Conservation (phyloP, 1,140 invertebrate genomes). For the Andricus grossulariae region DNA sequence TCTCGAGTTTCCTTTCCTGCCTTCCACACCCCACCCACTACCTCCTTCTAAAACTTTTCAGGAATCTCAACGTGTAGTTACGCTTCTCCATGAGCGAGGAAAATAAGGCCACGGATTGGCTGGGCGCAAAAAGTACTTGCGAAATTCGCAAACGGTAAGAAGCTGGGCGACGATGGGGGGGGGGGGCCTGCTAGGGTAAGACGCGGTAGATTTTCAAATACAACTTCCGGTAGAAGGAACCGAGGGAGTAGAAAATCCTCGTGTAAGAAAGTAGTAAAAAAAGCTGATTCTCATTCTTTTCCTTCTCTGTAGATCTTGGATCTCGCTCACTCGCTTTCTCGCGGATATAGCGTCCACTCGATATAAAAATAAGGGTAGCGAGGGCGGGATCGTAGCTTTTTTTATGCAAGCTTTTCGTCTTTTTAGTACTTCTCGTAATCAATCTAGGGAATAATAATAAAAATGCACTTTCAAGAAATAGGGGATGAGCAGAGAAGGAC, state of each 20-base stretch:
- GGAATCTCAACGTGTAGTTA: conserved; percentile 43
- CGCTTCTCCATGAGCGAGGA: conserved; percentile 37
- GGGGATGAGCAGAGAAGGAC: not conserved
- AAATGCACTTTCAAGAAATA: conserved; percentile 13
- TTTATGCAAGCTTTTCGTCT: conserved; percentile 10
- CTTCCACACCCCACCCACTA: not conserved
- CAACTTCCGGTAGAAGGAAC: conserved; percentile 21
- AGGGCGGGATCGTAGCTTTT: not conserved
- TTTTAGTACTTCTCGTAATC: conserved; percentile 19
- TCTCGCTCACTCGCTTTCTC: not conserved
- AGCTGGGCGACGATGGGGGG: conserved; percentile 31
- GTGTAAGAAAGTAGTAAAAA: conserved; percentile 14
- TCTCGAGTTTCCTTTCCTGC: conserved; percentile 43
- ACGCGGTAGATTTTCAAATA: conserved; percentile 8
- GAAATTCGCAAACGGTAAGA: conserved; percentile 34
- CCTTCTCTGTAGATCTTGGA: not conserved
- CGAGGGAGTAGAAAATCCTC: not conserved
- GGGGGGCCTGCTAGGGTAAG: not conserved
- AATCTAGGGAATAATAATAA: conserved; percentile 9
- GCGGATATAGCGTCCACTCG: not conserved
- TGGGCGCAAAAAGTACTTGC: not conserved
- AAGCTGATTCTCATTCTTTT: conserved; percentile 4
- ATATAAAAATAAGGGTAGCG: not conserved
- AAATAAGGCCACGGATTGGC: conserved; percentile 26
- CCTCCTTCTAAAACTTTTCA: conserved; percentile 47